phyloP scores from a whole-genome alignment of 2,797 vertebrate species.

The Gobionotothen gibberifrons region DNA sequence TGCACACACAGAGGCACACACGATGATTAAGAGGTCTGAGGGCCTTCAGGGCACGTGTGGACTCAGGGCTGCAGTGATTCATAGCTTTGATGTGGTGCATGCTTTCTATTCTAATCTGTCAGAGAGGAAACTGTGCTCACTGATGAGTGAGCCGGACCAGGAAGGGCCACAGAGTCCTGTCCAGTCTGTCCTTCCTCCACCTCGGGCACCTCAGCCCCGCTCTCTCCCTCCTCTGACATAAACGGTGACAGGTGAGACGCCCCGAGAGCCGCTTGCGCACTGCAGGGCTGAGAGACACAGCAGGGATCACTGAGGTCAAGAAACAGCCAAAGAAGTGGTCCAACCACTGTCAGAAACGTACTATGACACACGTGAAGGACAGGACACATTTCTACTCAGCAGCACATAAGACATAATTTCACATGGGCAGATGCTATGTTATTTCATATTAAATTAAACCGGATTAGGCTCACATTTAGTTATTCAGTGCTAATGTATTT shows the following conservation, averaged over 20 bases:
- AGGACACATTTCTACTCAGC: neutral
- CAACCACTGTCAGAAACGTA: neutral
- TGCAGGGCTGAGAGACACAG: conserved; percentile 14
- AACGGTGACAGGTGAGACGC: conserved; percentile 64
- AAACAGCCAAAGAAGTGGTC: neutral
- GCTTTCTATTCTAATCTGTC: conserved; percentile 82
- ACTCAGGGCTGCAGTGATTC: conserved; percentile 78
- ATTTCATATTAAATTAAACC: neutral
- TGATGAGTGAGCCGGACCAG: conserved; percentile 75
- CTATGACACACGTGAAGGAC: neutral
- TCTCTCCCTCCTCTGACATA: conserved; percentile 39
- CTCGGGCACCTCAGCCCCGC: conserved; percentile 29
- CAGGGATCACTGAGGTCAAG: conserved; percentile 38
- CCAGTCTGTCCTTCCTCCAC: conserved; percentile 42
- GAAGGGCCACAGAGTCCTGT: conserved; percentile 58
- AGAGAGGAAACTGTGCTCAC: conserved; percentile 70
- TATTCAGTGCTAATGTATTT: neutral
- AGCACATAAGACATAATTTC: neutral
- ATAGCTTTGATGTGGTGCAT: conserved; percentile 74
- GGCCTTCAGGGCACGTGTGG: conserved; percentile 61
- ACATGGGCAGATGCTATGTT: neutral
- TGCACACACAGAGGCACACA: conserved; percentile 38
- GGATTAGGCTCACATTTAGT: neutral
- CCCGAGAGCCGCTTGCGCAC: conserved; percentile 31
- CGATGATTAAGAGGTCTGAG: conserved; percentile 74